These are phyloP conservation scores for Drosophila meridionalis DNA, from an alignment of 2,888 invertebrate genomes.

Conservation along the genomic window DNA sequence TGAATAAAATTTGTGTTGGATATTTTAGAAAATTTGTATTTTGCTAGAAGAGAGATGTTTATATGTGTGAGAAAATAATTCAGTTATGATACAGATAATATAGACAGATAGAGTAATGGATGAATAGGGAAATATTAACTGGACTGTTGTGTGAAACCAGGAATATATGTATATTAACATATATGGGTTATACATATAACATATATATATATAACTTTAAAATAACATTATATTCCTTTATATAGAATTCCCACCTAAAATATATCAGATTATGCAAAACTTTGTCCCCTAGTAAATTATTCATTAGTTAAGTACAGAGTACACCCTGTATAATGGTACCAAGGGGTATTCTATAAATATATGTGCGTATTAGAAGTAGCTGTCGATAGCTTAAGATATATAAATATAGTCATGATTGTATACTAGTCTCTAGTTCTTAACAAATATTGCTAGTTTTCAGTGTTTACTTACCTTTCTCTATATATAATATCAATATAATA, in stretches of 20 bases:
- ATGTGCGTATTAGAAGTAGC: background rate
- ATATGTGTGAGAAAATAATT: background rate
- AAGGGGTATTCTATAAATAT: background rate
- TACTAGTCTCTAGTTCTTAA: background rate
- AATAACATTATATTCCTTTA: background rate
- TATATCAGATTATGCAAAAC: no score
- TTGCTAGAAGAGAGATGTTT: background rate
- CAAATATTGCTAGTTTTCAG: background rate
- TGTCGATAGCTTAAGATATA: background rate
- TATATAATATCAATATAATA: background rate
- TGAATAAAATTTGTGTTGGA: constrained; percentile 49
- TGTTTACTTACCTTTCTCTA: background rate
- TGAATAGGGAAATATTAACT: no score
- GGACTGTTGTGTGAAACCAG: no score
- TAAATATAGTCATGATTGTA: background rate
- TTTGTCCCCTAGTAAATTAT: background rate
- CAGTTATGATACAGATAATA: no score
- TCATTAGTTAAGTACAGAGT: background rate
- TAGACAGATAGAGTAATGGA: no score
- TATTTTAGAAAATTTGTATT: background rate
- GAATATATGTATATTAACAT: no score
- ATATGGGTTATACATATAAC: no score
- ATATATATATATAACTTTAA: no score
- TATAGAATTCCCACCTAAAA: background rate
- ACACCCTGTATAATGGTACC: background rate